Percentiles rank a stretch among this genome's conserved stretches.
Conservation (phyloP, 1,140 invertebrate species). For the Drosophila simulans region DNA sequence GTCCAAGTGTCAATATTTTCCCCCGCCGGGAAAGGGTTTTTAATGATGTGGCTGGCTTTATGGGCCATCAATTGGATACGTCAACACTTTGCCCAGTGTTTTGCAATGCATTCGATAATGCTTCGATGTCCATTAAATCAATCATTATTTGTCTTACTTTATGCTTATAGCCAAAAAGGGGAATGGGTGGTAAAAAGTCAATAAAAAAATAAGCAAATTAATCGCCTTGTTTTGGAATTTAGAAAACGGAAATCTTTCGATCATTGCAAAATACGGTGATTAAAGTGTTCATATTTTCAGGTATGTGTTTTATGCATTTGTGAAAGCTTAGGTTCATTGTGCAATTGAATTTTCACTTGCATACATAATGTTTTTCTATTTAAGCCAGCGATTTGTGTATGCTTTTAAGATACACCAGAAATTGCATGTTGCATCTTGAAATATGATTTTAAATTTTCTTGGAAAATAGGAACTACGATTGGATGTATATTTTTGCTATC, state of each 20-base stretch:
- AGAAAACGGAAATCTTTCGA: background rate
- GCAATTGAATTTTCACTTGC: too few relatives aligned
- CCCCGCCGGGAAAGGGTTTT: slow-evolving; percentile 49
- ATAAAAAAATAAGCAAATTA: slow-evolving; percentile 17
- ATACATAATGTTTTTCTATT: background rate
- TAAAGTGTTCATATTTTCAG: background rate
- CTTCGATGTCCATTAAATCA: slow-evolving; percentile 73
- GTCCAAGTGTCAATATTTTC: slow-evolving; percentile 43
- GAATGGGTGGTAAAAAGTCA: slow-evolving; percentile 3
- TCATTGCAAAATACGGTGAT: background rate
- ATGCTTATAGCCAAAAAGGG: slow-evolving; percentile 28
- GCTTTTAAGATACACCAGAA: too few relatives aligned
- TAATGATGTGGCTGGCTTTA: slow-evolving; percentile 77
- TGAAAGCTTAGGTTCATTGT: background rate
- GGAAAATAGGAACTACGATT: too few relatives aligned
- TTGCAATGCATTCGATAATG: slow-evolving; percentile 73
- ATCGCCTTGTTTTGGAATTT: slow-evolving; percentile 3
- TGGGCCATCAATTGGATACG: slow-evolving; percentile 67
- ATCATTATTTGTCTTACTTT: slow-evolving; percentile 59
- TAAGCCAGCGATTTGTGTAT: too few relatives aligned
- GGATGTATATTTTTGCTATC: background rate
- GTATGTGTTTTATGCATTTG: background rate
- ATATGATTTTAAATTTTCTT: too few relatives aligned
- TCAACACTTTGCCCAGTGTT: slow-evolving; percentile 55
- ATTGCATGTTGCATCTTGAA: too few relatives aligned